Base-by-base conservation (phyloP, 2,888 invertebrate species). In the Lepidocyrtinus sp. region DNA sequence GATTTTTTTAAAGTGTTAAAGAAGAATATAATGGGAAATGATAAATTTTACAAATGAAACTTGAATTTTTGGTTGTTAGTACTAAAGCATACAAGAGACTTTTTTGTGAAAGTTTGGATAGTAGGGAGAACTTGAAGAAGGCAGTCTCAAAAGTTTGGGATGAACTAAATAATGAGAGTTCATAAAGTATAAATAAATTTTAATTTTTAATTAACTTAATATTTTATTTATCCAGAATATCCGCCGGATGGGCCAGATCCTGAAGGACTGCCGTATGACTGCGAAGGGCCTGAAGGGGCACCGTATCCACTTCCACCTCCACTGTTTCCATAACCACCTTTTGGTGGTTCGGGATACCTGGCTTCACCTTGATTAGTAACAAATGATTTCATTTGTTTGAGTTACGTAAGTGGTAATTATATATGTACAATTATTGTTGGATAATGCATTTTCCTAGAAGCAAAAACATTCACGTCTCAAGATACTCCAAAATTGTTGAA, bases 261-360 rank as follows among this genome's bases (percentile, higher is more conserved):
- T 12, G 78, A 50, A 2, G 79, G 77, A 50, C 73, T 24, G 15
- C 82, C 82, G 50, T 82, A 82, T 0, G 71, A 63, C 15, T 46
- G 36, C 2, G 77, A 65, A 2, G 71, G 70, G 12, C 46, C 75
- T 72, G 63, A 36, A 25, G 81, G 82, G 64, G 81, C 74, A 17
- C 83, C 83, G 55, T 85, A 83, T n/a, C n/a, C n/a, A 2, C 59
- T 59, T 50, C 27, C 27, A 9, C 65, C 45, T 27, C 81, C 75
- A 17, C 65, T n/a, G n/a, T n/a, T 71, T 24, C 83, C 83, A 55
- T 76, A 79, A 17, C 82, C 81, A 2, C 80, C 75, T 19, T 70
- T 79, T 1, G 70, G 68, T 46, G 84, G 81, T 9, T 81, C 81
- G 17, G 83, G 86, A 65, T 84, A 86, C 46, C 73, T 76, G 21